Conservation (phyloP, 2,113 vertebrate species). For the Hipposideros armiger region DNA sequence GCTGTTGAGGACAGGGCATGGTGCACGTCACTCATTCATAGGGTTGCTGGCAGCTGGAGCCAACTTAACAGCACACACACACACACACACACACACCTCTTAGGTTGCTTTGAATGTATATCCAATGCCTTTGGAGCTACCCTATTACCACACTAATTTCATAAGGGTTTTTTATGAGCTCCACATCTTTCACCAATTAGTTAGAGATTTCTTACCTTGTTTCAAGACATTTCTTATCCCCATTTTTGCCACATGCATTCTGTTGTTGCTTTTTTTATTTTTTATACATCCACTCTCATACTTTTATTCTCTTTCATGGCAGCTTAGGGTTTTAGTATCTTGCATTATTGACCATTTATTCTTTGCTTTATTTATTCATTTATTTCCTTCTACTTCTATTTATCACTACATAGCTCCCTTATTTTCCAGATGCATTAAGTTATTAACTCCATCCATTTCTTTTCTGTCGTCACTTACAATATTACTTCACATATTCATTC, state of each 20-base stretch:
- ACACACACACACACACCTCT: neutral
- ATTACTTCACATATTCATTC: conserved; percentile 42
- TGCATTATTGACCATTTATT: conserved; percentile 55
- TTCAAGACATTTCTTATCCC: neutral
- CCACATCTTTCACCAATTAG: neutral
- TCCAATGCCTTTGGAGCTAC: neutral
- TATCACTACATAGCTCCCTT: conserved; percentile 19
- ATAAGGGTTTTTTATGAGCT: conserved; percentile 24
- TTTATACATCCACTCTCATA: neutral
- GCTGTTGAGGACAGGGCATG: neutral
- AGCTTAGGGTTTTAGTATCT: conserved; percentile 49
- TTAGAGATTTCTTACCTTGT: conserved; percentile 9
- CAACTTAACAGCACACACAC: neutral
- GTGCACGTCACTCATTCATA: neutral
- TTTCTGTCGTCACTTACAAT: conserved; percentile 64
- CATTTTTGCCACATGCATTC: neutral
- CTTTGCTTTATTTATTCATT: conserved; percentile 74
- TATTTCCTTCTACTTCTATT: conserved; percentile 61
- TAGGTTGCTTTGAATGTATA: neutral
- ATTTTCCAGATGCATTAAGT: conserved; percentile 72
- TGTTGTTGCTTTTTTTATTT: neutral
- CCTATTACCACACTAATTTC: neutral
- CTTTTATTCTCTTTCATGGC: conserved; percentile 54
- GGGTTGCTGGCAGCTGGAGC: neutral
- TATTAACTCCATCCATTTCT: conserved; percentile 81